Percentiles rank a stretch among this genome's conserved stretches.
Conservation (phyloP, 1,140 invertebrate genomes). For the Leptinotarsa undecemlineata region DNA sequence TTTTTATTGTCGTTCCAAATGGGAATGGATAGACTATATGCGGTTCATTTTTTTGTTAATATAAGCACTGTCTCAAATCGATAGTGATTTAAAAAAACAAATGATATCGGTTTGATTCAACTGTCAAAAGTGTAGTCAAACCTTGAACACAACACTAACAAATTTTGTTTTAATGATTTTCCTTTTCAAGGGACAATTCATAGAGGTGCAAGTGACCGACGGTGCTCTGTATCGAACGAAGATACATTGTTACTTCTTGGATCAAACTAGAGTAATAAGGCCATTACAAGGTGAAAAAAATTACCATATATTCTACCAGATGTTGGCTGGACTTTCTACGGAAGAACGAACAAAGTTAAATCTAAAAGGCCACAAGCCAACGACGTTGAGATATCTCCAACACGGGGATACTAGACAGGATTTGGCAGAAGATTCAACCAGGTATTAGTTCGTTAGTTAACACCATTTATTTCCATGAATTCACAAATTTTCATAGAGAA, state of each 20-base stretch:
- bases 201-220: slow-evolving; percentile 95
- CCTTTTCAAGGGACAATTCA: slow-evolving; percentile 83
- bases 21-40: no score
- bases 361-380: slow-evolving; percentile 79
- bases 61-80: no score
- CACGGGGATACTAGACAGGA: slow-evolving; percentile 75
- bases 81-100: no score
- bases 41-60: no score
- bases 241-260: slow-evolving; percentile 94
- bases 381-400: slow-evolving; percentile 80
- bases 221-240: slow-evolving; percentile 92
- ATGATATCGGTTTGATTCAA: no score
- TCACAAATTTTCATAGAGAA: no score
- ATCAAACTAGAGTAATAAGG: slow-evolving; percentile 88
- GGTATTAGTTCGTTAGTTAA: slow-evolving; percentile 36
- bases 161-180: not conserved
- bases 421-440: slow-evolving; percentile 72
- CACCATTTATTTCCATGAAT: no score
- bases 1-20: no score
- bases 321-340: slow-evolving; percentile 84
- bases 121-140: no score
- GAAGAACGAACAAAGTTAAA: slow-evolving; percentile 87
- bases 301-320: slow-evolving; percentile 97
- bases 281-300: slow-evolving; percentile 88
- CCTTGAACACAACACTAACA: no score